Percentiles rank a stretch among this genome's conserved stretches.
Evolutionary conservation across 2,113 vertebrate species (phyloP).

Genomic region (Grallaria varia): DNA sequence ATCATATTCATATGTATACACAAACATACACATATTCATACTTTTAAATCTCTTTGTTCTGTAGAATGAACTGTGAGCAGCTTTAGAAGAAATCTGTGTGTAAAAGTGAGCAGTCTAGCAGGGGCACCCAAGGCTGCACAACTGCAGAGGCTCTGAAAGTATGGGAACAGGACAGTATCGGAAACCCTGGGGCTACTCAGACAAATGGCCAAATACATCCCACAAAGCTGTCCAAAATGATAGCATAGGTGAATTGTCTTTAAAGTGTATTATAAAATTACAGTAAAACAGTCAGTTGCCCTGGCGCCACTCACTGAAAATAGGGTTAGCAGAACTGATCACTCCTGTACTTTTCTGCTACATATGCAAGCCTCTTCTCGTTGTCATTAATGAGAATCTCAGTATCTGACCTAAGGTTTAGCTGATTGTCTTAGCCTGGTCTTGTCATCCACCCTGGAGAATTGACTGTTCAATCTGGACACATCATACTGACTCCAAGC

Average conservation of each 20-base stretch:
- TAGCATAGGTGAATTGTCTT: neutral
- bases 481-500: neutral
- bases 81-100: neutral
- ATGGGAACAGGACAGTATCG: neutral
- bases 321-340: neutral
- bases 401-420: neutral
- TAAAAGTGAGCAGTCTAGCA: neutral
- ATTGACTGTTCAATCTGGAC: neutral
- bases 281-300: neutral
- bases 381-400: neutral
- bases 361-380: fast-evolving
- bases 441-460: neutral
- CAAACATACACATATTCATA: neutral
- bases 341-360: neutral
- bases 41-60: neutral
- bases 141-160: neutral
- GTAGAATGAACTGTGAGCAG: neutral
- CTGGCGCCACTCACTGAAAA: neutral
- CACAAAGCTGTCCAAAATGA: fast-evolving
- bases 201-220: neutral
- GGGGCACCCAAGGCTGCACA: neutral
- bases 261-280: neutral
- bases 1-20: neutral
- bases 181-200: neutral
- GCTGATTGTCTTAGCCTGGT: neutral